Evolutionary conservation across 2,797 vertebrate genomes (phyloP).

Genomic region (Xiphorhynchus erythropygius): DNA sequence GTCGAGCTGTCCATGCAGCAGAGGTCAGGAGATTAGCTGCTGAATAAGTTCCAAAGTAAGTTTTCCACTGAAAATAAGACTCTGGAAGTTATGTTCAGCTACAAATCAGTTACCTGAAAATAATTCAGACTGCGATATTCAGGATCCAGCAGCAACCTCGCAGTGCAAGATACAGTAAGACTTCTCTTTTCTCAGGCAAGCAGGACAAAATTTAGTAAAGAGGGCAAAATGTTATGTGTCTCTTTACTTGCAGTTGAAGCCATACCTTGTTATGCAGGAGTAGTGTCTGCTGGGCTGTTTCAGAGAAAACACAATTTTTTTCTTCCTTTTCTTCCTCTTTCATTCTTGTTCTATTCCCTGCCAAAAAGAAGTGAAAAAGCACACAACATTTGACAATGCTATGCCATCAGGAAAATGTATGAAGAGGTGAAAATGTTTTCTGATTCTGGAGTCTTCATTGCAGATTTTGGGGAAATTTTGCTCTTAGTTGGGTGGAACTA

Average conservation of each 20-base stretch:
- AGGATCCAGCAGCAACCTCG: not conserved
- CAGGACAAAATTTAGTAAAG: not conserved
- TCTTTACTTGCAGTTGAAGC: not conserved
- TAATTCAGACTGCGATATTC: not conserved
- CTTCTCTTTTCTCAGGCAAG: not conserved
- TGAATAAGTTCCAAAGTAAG: not conserved
- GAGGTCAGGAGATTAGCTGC: not conserved
- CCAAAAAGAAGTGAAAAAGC: not conserved
- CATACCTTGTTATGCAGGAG: not conserved
- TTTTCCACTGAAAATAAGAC: conserved; percentile 5
- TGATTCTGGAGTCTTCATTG: not conserved
- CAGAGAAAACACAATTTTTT: not conserved
- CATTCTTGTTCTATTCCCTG: not conserved
- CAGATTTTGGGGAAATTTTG: not conserved
- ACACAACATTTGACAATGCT: not conserved
- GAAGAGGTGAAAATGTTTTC: not conserved
- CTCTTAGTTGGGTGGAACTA: not conserved
- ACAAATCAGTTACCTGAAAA: not conserved
- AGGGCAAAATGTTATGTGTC: not conserved
- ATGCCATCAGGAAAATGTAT: not conserved
- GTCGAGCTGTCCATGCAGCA: not conserved
- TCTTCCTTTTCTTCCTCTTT: not conserved
- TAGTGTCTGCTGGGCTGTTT: not conserved
- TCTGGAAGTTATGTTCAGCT: not conserved
- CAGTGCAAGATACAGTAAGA: not conserved